Conservation (phyloP, 2,888 invertebrate species). For the Drosophila acutilabella region DNA sequence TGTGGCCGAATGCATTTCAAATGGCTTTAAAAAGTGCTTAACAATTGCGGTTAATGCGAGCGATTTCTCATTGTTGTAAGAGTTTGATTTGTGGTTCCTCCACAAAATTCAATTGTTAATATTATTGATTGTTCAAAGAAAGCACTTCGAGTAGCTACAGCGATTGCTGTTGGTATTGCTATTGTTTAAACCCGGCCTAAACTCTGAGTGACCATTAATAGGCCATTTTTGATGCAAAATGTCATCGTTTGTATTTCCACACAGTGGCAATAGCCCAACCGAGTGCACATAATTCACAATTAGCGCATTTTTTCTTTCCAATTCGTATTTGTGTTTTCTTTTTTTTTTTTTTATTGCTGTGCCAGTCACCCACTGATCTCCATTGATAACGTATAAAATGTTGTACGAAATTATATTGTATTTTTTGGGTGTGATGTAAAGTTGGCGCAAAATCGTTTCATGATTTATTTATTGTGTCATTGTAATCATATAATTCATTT, state of each 20-base stretch:
- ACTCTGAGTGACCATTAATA: constrained; percentile 65
- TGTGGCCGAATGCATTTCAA: constrained; percentile 57
- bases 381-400: constrained; percentile 57
- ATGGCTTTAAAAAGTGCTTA: constrained; percentile 53
- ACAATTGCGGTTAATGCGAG: constrained; percentile 73
- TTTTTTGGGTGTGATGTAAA: constrained; percentile 31
- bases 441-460: constrained; percentile 63
- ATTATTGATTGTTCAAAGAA: constrained; percentile 57
- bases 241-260: constrained; percentile 64
- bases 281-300: constrained; percentile 54
- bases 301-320: constrained; percentile 39
- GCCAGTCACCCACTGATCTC: constrained; percentile 73
- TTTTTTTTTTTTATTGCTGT: constrained; percentile 25
- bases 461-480: constrained; percentile 76
- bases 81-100: constrained; percentile 72
- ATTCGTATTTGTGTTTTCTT: constrained; percentile 13
- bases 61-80: constrained; percentile 67
- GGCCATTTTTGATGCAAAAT: constrained; percentile 69
- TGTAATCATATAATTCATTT: constrained; percentile 58
- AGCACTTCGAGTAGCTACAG: constrained; percentile 37
- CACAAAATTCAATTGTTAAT: constrained; percentile 64
- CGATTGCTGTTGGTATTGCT: constrained; percentile 29
- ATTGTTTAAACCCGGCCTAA: constrained; percentile 54
- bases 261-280: constrained; percentile 46
- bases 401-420: constrained; percentile 39